Conservation (phyloP, 35 echinoderm and acorn worm species). For the Lytechinus variegatus region DNA sequence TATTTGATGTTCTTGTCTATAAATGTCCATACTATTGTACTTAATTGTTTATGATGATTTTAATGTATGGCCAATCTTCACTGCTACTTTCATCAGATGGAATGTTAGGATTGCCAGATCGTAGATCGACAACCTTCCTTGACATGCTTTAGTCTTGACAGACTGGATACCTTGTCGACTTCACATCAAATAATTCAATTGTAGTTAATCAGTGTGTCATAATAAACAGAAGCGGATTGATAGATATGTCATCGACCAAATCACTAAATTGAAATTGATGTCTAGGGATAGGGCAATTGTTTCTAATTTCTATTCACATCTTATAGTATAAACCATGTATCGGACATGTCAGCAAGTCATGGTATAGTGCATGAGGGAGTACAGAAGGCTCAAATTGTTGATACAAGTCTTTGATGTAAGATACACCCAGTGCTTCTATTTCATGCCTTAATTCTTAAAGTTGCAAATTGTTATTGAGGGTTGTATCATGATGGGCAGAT, state of each 20-base stretch:
- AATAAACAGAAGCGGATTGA: neutral
- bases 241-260: neutral
- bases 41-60: too few relatives aligned
- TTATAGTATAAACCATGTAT: neutral
- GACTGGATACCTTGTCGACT: neutral
- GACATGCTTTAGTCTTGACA: neutral
- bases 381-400: neutral
- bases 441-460: neutral
- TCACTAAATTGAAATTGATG: neutral
- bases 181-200: constrained; percentile 4
- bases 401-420: neutral
- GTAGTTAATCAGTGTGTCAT: constrained; percentile 18
- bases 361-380: neutral
- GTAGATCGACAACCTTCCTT: neutral
- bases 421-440: neutral
- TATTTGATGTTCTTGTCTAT: too few relatives aligned
- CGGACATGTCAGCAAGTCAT: neutral
- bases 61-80: neutral
- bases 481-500: too few relatives aligned
- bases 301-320: neutral
- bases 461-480: neutral
- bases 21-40: too few relatives aligned
- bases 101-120: neutral
- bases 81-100: neutral
- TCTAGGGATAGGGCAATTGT: constrained; percentile 5